These are phyloP conservation scores for Thecophora atra DNA, from an alignment of 2,888 invertebrate species.

Conservation along the genomic window DNA sequence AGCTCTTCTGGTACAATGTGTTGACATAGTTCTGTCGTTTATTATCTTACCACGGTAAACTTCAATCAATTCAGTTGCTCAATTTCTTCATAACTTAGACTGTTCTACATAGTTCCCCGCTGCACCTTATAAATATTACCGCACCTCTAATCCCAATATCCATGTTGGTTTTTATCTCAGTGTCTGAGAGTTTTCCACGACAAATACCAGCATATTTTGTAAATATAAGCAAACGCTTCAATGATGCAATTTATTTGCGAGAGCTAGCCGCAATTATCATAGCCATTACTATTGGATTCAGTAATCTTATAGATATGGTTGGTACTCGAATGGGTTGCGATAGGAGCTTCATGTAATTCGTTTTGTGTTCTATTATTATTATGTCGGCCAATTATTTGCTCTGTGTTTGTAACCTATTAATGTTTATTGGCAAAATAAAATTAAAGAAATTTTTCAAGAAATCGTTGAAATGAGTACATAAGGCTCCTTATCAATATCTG, in stretches of 20 bases:
- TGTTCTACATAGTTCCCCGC: slow-evolving; percentile 51
- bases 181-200: slow-evolving; percentile 64
- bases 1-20: slow-evolving; percentile 72
- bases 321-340: slow-evolving; percentile 51
- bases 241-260: slow-evolving; percentile 70
- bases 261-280: slow-evolving; percentile 70
- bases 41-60: slow-evolving; percentile 70
- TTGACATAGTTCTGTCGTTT: slow-evolving; percentile 68
- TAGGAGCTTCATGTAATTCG: not conserved
- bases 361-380: no score
- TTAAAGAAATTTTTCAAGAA: no score
- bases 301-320: slow-evolving; percentile 73
- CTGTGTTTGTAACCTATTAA: no score
- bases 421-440: no score
- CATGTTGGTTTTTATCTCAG: slow-evolving; percentile 63
- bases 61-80: not conserved
- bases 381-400: no score
- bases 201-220: slow-evolving; percentile 67
- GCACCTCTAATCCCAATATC: slow-evolving; percentile 60
- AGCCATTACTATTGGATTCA: slow-evolving; percentile 69
- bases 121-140: slow-evolving; percentile 61
- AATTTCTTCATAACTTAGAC: not conserved
- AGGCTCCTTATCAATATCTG: not conserved
- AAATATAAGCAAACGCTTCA: slow-evolving; percentile 69
- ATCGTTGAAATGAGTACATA: no score